Base-by-base conservation (phyloP, 2,113 vertebrate genomes). In the Dendrocopos noguchii region DNA sequence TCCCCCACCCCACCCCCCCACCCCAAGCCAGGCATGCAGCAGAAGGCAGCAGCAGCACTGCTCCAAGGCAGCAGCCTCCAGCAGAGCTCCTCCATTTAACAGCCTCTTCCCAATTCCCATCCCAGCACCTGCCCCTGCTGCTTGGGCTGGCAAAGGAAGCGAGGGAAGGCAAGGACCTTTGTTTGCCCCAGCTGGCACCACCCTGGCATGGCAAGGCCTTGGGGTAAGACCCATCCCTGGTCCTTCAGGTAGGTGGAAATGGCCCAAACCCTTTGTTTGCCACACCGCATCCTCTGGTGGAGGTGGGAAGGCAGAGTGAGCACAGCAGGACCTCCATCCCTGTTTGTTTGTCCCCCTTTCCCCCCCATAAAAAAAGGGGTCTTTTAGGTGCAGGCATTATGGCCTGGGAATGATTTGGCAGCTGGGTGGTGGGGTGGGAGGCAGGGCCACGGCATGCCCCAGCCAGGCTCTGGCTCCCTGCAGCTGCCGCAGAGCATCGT, bases 231-330 rank as follows among this genome's bases (percentile, higher is more conserved):
- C n/a, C 6, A 2, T 4, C 67, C 1, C 15, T 3, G 56, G 56
- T 70, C 16, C 42, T 7, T 3, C 73, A 88, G 83, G 89, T 6
- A 46, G 70, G n/a, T 77, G 34, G 39, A 56, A 59, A 59, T 1
- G 1, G 2, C 63, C 22, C 1, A n/a, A 76, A 31, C 5, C 7
- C 70, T 9, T 2, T 0, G 0, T 27, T 79, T 81, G 11, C 10
- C 1, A 7, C 36, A 42, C 50, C 16, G 0, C 60, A 25, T 73
- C 71, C 33, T 15, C 15, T 8, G 39, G 39, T 39, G 39, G 11
- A 39, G 39, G 39, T 0, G 4, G 31, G 27, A 24, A 39, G 1
- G 44, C 13, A 8, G 39, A 59, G 42, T 5, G 0, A 25, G 22
- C 3, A 68, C 34, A 74, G 76, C n/a, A 7, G 22, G 8, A 25